These are phyloP conservation scores for Camponotus pennsylvanicus DNA, from an alignment of 1,140 invertebrate species.

Conservation along the genomic window DNA sequence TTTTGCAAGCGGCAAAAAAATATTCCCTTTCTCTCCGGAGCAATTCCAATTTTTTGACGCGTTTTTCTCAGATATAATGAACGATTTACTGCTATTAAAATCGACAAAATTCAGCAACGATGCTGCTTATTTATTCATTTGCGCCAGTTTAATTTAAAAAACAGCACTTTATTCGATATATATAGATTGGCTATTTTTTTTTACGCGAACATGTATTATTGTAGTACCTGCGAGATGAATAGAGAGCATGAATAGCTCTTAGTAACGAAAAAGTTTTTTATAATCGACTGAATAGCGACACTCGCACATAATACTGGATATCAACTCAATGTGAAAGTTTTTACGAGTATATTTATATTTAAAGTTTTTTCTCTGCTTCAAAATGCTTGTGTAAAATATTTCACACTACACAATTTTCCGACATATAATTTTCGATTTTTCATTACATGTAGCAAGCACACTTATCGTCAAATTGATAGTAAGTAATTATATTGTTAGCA, in stretches of 20 bases:
- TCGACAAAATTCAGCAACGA: background rate
- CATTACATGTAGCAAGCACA: background rate
- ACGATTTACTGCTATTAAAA: constrained; percentile 1
- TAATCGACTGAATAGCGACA: constrained; percentile 44
- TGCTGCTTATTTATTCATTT: constrained; percentile 19
- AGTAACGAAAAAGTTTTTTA: constrained; percentile 36
- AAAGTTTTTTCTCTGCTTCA: constrained; percentile 19
- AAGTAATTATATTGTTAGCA: background rate
- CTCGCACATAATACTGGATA: background rate
- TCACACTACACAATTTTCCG: background rate
- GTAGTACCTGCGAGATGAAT: background rate
- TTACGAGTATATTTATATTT: background rate
- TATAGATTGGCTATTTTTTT: background rate
- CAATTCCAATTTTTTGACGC: background rate
- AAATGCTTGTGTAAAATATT: constrained; percentile 27
- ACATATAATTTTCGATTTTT: constrained; percentile 18
- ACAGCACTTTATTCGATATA: constrained; percentile 10
- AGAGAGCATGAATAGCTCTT: background rate
- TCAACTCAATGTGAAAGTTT: constrained; percentile 9
- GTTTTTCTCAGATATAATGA: background rate
- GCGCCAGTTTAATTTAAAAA: background rate
- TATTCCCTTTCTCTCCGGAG: background rate
- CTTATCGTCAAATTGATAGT: background rate
- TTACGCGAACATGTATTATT: background rate
- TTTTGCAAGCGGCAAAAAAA: background rate